Evolutionary conservation across 2,888 invertebrate genomes (phyloP).

Genomic region (Rhingia rostrata): DNA sequence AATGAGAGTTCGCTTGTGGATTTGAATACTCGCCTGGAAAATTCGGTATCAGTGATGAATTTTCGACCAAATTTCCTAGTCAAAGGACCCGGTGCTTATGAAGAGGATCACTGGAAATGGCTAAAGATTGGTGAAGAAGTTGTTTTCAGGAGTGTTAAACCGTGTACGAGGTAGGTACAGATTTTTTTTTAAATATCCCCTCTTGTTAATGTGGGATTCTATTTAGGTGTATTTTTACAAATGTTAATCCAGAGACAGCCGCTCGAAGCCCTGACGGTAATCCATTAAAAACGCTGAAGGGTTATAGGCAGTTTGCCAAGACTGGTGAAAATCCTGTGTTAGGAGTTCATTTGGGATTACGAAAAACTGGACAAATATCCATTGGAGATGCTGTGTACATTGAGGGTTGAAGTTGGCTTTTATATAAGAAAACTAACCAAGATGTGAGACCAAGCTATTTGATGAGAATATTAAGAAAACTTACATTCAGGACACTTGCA

Average conservation of each 20-base stretch:
- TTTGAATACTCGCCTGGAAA: constrained; percentile 85
- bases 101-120: constrained; percentile 88
- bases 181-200: too few relatives aligned
- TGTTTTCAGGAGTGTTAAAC: constrained; percentile 86
- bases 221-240: constrained; percentile 86
- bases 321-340: constrained; percentile 82
- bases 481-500: constrained; percentile 16
- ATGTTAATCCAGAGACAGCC: constrained; percentile 88
- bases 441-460: constrained; percentile 2
- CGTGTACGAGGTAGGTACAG: constrained; percentile 83
- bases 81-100: constrained; percentile 85
- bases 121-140: constrained; percentile 86
- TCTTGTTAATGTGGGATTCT: background rate
- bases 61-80: constrained; percentile 89
- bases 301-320: constrained; percentile 83
- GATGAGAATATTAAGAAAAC: background rate
- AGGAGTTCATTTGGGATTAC: constrained; percentile 83
- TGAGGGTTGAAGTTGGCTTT: constrained; percentile 56
- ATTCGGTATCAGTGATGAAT: constrained; percentile 84
- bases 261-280: constrained; percentile 85
- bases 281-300: constrained; percentile 86
- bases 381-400: constrained; percentile 84
- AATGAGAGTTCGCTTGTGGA: constrained; percentile 87
- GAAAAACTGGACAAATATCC: constrained; percentile 80
- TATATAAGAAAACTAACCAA: background rate